Base-by-base conservation (phyloP, 35 echinoderm and acorn worm species). In the Patiria miniata region DNA sequence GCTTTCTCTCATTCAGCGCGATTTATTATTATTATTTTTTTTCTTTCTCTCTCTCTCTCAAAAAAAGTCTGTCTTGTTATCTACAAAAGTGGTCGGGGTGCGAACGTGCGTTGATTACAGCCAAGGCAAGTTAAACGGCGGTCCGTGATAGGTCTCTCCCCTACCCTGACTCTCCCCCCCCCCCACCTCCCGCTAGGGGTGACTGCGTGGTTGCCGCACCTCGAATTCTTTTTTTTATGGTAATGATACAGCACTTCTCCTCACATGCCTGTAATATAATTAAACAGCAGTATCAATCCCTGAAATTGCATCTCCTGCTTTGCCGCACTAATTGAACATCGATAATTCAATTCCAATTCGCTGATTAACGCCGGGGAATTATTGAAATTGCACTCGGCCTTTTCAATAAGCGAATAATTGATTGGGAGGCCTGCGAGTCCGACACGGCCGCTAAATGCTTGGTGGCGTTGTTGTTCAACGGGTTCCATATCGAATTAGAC, bases 271-370 rank as follows among this genome's bases (percentile, higher is more conserved):
- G 10, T 73, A 73, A 73, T 16, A 73, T 73, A 73, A 73, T 73
- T 73, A 73, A 73, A 23, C 65, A 73, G 34, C 26, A 10, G 65
- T 73, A 73, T 73, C 65, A 73, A 73, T 73, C 65, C 19, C 65
- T 73, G 65, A 73, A 73, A 73, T 73, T 73, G 65, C 65, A 73
- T 73, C 65, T 22, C 26, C 65, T 34, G 65, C 19, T 73, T 73
- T 32, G 19, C 65, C 65, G 34, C 65, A 23, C 26, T 73, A 73
- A 73, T 73, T 73, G 65, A 73, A 73, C 65, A 73, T 73, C 65
- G 65, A 73, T 73, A 73, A 73, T 73, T 73, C 65, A 73, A 73
- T 73, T 23, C 29, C 65, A 73, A 73, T 73, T 73, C 65, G 26
- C 65, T 73, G 65, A 73, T 73, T 73, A 73, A 73, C 26, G 65